phyloP scores from a whole-genome alignment of 2,888 invertebrate species.

The Amphipoea oculea region DNA sequence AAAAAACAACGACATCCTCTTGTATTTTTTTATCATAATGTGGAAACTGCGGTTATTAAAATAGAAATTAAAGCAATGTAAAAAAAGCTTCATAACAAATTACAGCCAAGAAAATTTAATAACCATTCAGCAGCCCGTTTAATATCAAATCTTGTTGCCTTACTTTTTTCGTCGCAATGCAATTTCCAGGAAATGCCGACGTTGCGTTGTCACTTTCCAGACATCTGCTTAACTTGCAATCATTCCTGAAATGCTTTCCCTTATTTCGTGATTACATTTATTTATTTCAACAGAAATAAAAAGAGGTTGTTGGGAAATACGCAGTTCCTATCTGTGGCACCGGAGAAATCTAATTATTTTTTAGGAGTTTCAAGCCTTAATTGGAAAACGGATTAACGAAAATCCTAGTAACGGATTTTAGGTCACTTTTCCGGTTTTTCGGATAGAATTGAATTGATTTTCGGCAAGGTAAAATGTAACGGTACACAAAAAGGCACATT shows the following conservation, averaged over 20 bases:
- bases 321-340: conserved; percentile 7
- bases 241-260: conserved; percentile 13
- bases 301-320: conserved; percentile 14
- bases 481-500: background rate
- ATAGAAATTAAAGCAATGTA: background rate
- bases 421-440: conserved; percentile 7
- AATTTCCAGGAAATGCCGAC: conserved; percentile 23
- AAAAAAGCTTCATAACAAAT: background rate
- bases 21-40: background rate
- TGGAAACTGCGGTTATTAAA: background rate
- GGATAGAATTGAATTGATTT: background rate
- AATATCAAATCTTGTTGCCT: conserved; percentile 40
- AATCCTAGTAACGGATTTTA: conserved; percentile 43
- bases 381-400: conserved; percentile 55
- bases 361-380: conserved; percentile 43
- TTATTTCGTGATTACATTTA: conserved; percentile 19
- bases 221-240: conserved; percentile 20
- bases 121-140: background rate
- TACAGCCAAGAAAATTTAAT: background rate
- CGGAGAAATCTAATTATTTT: conserved; percentile 47
- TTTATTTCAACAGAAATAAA: conserved; percentile 34
- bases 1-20: too few relatives aligned
- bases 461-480: background rate
- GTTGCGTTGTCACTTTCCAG: conserved; percentile 17
- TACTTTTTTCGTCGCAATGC: conserved; percentile 17